phyloP scores from a whole-genome alignment of 2,113 vertebrate genomes.

The Paramisgurnus dabryanus region DNA sequence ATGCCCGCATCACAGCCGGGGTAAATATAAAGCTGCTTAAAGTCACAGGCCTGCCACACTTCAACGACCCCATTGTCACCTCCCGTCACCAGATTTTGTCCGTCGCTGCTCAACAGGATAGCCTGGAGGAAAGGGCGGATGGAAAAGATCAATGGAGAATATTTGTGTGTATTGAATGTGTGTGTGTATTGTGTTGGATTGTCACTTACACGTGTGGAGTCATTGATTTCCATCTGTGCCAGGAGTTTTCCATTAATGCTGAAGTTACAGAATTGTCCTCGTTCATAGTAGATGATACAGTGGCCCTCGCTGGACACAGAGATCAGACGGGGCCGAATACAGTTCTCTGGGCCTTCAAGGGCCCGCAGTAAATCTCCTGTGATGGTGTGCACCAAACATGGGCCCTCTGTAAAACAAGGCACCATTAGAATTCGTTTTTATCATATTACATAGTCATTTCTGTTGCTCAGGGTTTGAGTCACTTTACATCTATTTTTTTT shows the following conservation, averaged over 20 bases:
- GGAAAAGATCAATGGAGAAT: too few relatives aligned
- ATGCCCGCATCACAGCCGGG: constrained; percentile 98
- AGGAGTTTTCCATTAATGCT: constrained; percentile 97
- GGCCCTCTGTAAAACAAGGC: constrained; percentile 83
- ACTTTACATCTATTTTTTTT: too few relatives aligned
- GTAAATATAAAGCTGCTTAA: constrained; percentile 99
- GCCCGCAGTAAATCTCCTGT: constrained; percentile 96
- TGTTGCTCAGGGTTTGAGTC: too few relatives aligned
- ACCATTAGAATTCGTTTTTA: too few relatives aligned
- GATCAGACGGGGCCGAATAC: constrained; percentile 91
- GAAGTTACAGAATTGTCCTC: constrained; percentile 97
- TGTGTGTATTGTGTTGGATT: not conserved
- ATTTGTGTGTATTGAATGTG: not conserved
- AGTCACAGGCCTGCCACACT: constrained; percentile 99
- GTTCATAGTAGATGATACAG: constrained; percentile 98
- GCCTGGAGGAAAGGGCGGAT: constrained; percentile 72
- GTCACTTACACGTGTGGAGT: constrained; percentile 87
- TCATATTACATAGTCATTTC: too few relatives aligned
- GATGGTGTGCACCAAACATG: constrained; percentile 98
- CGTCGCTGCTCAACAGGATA: constrained; percentile 94
- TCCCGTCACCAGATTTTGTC: constrained; percentile 97
- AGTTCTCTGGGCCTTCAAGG: constrained; percentile 94
- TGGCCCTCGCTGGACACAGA: constrained; percentile 98
- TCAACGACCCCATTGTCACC: constrained; percentile 98
- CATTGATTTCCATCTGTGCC: constrained; percentile 97